phyloP scores from a whole-genome alignment of 2,113 vertebrate species.

The Thryonomys swinderianus region DNA sequence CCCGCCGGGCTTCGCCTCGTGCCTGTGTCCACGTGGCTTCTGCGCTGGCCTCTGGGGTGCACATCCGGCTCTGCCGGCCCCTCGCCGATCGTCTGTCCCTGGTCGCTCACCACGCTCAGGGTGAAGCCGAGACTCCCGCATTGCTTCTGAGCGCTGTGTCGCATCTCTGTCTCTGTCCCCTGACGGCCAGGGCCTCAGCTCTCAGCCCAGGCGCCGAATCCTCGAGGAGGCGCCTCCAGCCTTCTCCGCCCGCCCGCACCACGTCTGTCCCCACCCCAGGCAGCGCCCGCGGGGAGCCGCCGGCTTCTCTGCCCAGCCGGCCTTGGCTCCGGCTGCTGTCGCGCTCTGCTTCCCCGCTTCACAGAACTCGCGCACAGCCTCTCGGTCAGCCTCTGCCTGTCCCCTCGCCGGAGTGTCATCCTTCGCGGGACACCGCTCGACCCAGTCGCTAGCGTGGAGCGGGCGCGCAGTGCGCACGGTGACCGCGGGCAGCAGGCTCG shows the following conservation, averaged over 20 bases:
- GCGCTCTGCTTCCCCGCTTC: not conserved
- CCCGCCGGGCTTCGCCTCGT: not conserved
- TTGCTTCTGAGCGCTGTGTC: not conserved
- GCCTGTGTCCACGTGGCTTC: not conserved
- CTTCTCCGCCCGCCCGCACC: not conserved
- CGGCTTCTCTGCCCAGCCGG: not conserved
- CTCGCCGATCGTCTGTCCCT: not conserved
- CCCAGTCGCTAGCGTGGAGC: not conserved
- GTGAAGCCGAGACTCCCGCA: not conserved
- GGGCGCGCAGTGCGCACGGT: not conserved
- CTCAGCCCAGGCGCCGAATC: not conserved
- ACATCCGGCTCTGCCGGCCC: not conserved
- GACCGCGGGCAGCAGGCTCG: not conserved
- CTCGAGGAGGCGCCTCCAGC: not conserved
- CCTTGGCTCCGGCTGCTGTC: not conserved
- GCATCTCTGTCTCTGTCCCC: not conserved
- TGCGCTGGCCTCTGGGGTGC: not conserved
- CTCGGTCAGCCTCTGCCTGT: not conserved
- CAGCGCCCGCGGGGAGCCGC: not conserved
- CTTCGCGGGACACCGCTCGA: not conserved
- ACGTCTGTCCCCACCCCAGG: fast-evolving
- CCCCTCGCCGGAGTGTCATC: not conserved
- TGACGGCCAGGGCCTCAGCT: fast-evolving
- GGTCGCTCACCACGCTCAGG: not conserved
- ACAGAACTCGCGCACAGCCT: not conserved